phyloP scores from a whole-genome alignment of 2,113 vertebrate species.

The Choloepus hoffmanni region DNA sequence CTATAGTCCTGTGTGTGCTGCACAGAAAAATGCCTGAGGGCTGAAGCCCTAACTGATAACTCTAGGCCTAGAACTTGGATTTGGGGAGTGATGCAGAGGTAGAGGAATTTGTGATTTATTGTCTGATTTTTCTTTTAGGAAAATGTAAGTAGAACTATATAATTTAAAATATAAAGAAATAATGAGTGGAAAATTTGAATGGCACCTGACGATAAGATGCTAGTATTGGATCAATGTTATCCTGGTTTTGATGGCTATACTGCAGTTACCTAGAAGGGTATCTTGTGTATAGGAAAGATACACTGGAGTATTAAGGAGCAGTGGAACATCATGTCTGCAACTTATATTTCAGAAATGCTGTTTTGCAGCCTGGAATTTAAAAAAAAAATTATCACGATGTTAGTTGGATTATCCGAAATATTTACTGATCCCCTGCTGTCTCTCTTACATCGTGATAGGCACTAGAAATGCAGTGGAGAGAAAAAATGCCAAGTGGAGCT shows the following conservation, averaged over 20 bases:
- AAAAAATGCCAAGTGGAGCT: not conserved
- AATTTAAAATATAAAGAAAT: not conserved
- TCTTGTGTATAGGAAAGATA: not conserved
- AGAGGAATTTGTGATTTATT: not conserved
- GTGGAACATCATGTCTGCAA: not conserved
- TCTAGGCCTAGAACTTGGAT: not conserved
- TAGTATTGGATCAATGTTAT: not conserved
- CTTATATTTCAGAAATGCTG: not conserved
- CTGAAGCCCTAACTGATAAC: not conserved
- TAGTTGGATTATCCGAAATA: not conserved
- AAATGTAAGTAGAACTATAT: not conserved
- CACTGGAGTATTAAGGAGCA: conserved; percentile 13
- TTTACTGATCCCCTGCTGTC: not conserved
- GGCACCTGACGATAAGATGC: not conserved
- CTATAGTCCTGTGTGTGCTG: not conserved
- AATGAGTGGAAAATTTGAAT: not conserved
- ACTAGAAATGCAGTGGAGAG: not conserved
- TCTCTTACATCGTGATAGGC: not conserved
- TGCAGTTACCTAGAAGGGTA: not conserved
- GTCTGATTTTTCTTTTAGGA: conserved; percentile 50
- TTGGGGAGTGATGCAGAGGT: not conserved
- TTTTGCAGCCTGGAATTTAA: not conserved
- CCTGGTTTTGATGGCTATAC: not conserved
- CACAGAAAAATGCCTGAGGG: not conserved
- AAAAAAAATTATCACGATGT: not conserved